A percentile compares a stretch with the other conserved stretches of the same genome.
Evolutionary conservation across 2,888 invertebrate genomes (phyloP).

Genomic region (Protodeltote pygarga): DNA sequence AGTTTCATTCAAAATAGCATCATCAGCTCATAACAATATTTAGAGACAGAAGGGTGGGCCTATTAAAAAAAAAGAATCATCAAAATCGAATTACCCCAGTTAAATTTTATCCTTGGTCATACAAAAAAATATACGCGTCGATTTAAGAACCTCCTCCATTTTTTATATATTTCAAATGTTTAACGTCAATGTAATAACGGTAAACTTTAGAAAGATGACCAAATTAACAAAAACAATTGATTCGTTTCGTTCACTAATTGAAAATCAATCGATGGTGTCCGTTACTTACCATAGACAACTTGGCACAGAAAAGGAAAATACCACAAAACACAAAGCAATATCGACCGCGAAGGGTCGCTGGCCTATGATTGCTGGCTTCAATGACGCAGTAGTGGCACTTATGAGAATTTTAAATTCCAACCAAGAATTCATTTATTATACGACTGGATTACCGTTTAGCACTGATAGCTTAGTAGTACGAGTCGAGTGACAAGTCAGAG

Average conservation of each 20-base stretch:
- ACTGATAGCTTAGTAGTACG: no score
- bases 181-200: no score
- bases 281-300: conserved; percentile 36
- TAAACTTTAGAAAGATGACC: conserved; percentile 5
- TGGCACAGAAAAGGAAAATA: conserved; percentile 25
- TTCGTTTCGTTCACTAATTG: conserved; percentile 28
- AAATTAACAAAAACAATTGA: conserved; percentile 30
- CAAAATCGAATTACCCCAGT: no score
- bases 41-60: no score
- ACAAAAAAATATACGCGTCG: no score
- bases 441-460: conserved; percentile 31
- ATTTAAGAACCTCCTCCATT: no score
- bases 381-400: conserved; percentile 55
- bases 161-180: no score
- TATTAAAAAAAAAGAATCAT: no score
- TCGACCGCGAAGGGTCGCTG: conserved; percentile 75
- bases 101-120: no score
- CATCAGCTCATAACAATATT: no score
- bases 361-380: conserved; percentile 73
- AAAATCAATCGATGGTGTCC: conserved; percentile 26
- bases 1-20: no score
- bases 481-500: no score
- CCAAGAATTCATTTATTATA: conserved; percentile 48
- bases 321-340: conserved; percentile 51
- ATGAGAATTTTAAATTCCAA: conserved; percentile 60